Conservation (phyloP, 2,888 invertebrate species). For the Microdon myrmicae region DNA sequence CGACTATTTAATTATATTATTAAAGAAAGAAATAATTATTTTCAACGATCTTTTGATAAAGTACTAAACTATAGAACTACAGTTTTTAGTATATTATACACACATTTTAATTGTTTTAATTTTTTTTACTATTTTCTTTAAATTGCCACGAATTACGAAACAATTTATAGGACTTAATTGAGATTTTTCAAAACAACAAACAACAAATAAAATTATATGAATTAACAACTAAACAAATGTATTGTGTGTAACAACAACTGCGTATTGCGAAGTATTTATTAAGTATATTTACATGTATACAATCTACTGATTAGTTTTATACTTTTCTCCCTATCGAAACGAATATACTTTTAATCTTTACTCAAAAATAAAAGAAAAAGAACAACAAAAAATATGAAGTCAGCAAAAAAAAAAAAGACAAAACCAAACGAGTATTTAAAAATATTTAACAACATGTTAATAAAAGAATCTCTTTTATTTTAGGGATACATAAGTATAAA, state of each 20-base stretch:
- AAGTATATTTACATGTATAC: constrained; percentile 50
- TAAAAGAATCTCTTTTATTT: constrained; percentile 22
- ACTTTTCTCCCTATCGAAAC: constrained; percentile 46
- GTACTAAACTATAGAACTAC: constrained; percentile 24
- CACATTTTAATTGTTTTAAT: constrained; percentile 9
- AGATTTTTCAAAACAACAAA: constrained; percentile 49
- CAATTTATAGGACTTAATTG: constrained; percentile 46
- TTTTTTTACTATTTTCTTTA: too few relatives aligned
- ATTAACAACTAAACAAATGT: constrained; percentile 40
- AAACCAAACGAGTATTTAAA: constrained; percentile 41
- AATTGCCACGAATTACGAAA: constrained; percentile 28
- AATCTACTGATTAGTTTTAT: constrained; percentile 51
- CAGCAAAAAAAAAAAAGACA: constrained; percentile 27
- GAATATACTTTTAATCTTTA: constrained; percentile 29
- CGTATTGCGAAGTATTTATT: constrained; percentile 51
- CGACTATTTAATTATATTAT: constrained; percentile 29
- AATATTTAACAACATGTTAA: constrained; percentile 55
- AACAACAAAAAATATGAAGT: constrained; percentile 33
- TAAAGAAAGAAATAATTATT: constrained; percentile 14
- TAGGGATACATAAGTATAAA: constrained; percentile 45
- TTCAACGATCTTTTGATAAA: constrained; percentile 53
- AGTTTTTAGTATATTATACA: constrained; percentile 16
- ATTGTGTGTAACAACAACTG: constrained; percentile 36
- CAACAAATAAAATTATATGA: constrained; percentile 30
- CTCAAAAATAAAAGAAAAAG: constrained; percentile 26